Conservation (phyloP, 2,797 vertebrate genomes). For the Oreonectes daqikongensis region DNA sequence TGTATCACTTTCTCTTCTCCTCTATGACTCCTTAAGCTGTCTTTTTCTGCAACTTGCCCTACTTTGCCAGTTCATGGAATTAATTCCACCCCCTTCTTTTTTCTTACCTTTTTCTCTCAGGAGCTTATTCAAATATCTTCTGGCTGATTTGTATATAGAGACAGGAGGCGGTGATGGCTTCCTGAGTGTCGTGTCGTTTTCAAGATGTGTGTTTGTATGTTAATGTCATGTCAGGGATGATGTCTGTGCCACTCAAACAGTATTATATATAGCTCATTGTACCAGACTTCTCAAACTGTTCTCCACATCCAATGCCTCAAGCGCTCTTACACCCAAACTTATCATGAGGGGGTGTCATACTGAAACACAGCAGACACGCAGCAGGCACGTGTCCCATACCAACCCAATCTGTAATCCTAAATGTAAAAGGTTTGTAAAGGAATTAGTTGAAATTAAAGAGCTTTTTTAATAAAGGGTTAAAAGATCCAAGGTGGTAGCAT, state of each 20-base stretch:
- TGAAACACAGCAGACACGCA: slow-evolving; percentile 8
- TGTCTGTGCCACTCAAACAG: slow-evolving; percentile 10
- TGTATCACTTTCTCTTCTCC: background rate
- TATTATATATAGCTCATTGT: slow-evolving; percentile 43
- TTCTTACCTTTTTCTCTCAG: background rate
- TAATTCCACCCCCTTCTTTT: background rate
- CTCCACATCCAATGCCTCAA: slow-evolving; percentile 4
- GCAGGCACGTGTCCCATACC: background rate
- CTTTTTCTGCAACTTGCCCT: slow-evolving; percentile 15
- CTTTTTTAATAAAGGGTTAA: too few species aligned
- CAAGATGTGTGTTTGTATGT: slow-evolving; percentile 3
- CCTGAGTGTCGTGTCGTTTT: slow-evolving; percentile 22
- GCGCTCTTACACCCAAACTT: slow-evolving; percentile 12
- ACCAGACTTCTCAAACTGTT: slow-evolving; percentile 12
- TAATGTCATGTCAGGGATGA: slow-evolving; percentile 10
- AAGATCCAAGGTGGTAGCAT: too few species aligned
- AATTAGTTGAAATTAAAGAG: background rate
- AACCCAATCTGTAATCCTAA: background rate
- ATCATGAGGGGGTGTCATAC: slow-evolving; percentile 21
- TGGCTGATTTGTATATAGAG: slow-evolving; percentile 30
- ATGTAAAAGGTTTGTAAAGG: background rate
- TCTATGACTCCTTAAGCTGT: slow-evolving; percentile 14
- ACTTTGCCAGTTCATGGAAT: slow-evolving; percentile 11
- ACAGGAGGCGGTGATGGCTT: slow-evolving; percentile 24
- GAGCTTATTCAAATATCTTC: slow-evolving; percentile 34